A percentile compares a stretch with the other conserved stretches of the same genome.
phyloP scores from a whole-genome alignment of 2,113 vertebrate genomes.

The Archocentrus centrarchus region DNA sequence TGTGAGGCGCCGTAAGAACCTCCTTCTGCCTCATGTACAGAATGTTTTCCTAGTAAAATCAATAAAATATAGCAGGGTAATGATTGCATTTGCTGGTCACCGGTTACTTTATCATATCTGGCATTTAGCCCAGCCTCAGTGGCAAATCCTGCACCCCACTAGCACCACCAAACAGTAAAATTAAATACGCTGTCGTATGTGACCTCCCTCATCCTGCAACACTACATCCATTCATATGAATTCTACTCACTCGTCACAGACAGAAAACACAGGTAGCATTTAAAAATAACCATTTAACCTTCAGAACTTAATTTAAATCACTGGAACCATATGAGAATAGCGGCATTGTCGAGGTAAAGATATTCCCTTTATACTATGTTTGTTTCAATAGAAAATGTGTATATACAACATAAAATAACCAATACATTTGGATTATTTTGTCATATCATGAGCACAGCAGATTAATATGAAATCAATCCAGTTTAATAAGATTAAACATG shows the following conservation, averaged over 20 bases:
- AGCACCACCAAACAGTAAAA: neutral
- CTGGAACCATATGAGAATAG: neutral
- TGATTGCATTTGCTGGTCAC: conserved; percentile 3
- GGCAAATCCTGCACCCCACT: neutral
- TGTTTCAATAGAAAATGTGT: neutral
- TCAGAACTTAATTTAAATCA: neutral
- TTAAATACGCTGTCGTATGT: neutral
- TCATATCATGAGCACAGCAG: neutral
- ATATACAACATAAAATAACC: neutral
- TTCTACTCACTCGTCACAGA: neutral
- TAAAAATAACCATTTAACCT: neutral
- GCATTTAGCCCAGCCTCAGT: neutral
- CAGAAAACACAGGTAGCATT: neutral
- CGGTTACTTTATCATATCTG: neutral
- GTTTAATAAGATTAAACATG: neutral
- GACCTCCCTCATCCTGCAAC: neutral
- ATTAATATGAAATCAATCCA: neutral
- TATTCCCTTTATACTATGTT: neutral
- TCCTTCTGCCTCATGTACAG: neutral
- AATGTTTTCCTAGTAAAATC: neutral
- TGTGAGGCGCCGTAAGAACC: neutral
- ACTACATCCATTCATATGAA: neutral
- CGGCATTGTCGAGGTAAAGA: neutral
- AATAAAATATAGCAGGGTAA: neutral
- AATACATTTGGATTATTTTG: neutral